A percentile compares a stretch with the other conserved stretches of the same genome.
These are phyloP conservation scores for Lysiphlebus fabarum DNA, from an alignment of 1,140 invertebrate species.

Conservation along the genomic window DNA sequence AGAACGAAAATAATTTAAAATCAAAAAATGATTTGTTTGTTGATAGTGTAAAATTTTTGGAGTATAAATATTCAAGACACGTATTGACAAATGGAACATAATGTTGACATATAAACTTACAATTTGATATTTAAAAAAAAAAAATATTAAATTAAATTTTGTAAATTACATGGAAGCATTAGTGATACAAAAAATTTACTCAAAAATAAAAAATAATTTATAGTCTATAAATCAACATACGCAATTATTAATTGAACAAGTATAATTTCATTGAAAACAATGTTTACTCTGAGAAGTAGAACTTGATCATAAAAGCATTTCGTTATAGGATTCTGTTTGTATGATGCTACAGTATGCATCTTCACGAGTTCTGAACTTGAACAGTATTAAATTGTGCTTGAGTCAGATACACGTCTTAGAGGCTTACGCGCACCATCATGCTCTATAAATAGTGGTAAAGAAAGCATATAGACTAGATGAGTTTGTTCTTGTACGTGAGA, in stretches of 20 bases:
- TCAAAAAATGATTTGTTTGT: too few relatives aligned
- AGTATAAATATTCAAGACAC: not conserved
- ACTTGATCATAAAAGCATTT: conserved; percentile 48
- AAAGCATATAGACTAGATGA: not conserved
- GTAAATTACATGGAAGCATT: too few relatives aligned
- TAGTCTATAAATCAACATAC: conserved; percentile 34
- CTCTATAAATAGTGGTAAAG: conserved; percentile 1
- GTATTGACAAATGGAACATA: not conserved
- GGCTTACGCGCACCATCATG: not conserved
- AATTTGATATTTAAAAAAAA: conserved; percentile 37
- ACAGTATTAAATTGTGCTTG: conserved; percentile 52
- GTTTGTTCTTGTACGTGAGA: not conserved
- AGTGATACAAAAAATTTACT: too few relatives aligned
- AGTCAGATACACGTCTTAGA: conserved; percentile 43
- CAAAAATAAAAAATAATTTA: conserved; percentile 3
- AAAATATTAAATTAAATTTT: not conserved
- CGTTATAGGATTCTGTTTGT: conserved; percentile 32
- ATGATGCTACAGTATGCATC: conserved; percentile 19
- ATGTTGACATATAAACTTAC: too few relatives aligned
- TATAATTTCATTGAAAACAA: conserved; percentile 31
- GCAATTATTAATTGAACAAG: conserved; percentile 52
- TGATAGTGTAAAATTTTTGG: not conserved
- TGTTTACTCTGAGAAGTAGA: conserved; percentile 37
- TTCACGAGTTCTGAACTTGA: conserved; percentile 38
- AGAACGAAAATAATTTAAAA: too few relatives aligned